These are phyloP conservation scores for Aelia acuminata DNA, from an alignment of 2,888 invertebrate genomes.

Conservation along the genomic window DNA sequence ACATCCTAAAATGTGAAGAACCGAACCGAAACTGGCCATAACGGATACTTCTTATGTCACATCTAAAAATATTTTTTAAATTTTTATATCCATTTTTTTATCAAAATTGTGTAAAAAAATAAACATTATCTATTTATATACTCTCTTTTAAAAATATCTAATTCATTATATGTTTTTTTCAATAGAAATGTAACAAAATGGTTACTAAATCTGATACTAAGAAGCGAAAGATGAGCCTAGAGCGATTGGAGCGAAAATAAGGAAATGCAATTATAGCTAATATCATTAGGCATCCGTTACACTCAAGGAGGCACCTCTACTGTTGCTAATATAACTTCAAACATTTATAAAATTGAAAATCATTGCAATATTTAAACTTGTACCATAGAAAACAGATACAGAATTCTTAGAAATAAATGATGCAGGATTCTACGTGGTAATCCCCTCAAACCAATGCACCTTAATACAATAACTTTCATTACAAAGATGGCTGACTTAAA, in stretches of 20 bases:
- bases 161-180: too few species aligned
- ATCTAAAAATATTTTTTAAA: too few species aligned
- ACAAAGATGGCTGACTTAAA: too few species aligned
- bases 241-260: neutral
- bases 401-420: too few species aligned
- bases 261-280: neutral
- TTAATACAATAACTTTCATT: too few species aligned
- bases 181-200: neutral
- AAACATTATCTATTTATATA: neutral
- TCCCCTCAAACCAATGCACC: too few species aligned
- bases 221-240: neutral
- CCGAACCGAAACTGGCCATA: neutral
- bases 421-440: too few species aligned
- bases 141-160: too few species aligned
- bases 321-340: neutral
- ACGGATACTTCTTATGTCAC: neutral
- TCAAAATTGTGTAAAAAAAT: neutral
- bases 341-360: too few species aligned
- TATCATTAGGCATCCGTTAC: neutral
- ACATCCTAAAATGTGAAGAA: neutral
- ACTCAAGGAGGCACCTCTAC: neutral
- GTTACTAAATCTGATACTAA: neutral
- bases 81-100: neutral
- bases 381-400: too few species aligned
- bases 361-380: neutral